Evolutionary conservation across 1,140 invertebrate species (phyloP), one percentile per base, ranked within the genome.

Genomic region (Glomeris maerens): DNA sequence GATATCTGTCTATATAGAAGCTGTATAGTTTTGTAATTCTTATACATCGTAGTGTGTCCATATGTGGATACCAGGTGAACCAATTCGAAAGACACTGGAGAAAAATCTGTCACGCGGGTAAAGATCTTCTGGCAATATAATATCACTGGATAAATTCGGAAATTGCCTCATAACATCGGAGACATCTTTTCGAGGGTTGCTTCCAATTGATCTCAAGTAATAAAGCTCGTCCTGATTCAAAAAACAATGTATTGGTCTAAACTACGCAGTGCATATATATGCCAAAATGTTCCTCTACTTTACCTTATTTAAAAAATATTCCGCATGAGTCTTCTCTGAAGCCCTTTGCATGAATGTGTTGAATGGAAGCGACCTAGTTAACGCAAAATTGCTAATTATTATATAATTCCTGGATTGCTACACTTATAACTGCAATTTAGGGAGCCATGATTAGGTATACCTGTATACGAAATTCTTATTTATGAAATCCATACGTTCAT

Each of bases 31-130:
- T 42, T 40, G 49, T 38, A 29, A 31, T 14, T 48, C 26, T 57
- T 54, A 60, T 59, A 72, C 71, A 67, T 78, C 76, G 66, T 78
- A 78, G 63, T 78, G 76, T 27, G 75, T 78, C 76, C 76, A 78
- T 20, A 78, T 55, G 52, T 74, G 70, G 20, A 74, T 55, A 22
- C 62, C 60, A 42, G 62, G 55, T 1, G 74, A 76, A 25, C 68
- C 66, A 47, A 77, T 71, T 23, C 76, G 60, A 51, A 78, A 73
- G 3, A 78, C 73, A 56, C 70, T 74, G 0, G 76, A 78, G 60
- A 77, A 78, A 51, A 74, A 71, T 22, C 65, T 53, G 10, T 65
- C 57, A 20, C 52, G 23, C 1, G 62, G 56, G 60, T 73, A 72
- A 41, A 76, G 62, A 2, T 63, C 28, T 14, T 47, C 3, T 10